Percentiles rank a stretch among this genome's conserved stretches.
Conservation (phyloP, 2,888 invertebrate genomes). For the Chymomyza fuscimana region DNA sequence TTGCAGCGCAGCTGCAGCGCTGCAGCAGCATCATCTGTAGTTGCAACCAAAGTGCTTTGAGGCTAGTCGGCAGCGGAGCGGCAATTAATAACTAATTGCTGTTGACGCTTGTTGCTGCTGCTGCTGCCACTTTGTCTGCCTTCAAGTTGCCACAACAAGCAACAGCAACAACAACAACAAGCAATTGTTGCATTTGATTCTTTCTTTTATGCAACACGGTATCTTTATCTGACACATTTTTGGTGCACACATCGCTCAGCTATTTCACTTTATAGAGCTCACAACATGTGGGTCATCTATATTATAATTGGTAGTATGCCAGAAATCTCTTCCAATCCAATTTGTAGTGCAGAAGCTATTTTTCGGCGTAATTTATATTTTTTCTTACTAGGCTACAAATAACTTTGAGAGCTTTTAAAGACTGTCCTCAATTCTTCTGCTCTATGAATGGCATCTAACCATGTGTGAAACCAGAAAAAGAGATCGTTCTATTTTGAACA, state of each 20-base stretch:
- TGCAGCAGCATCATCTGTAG: constrained; percentile 20
- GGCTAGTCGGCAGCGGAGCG: constrained; percentile 24
- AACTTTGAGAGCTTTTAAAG: no score
- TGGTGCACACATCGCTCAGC: neutral
- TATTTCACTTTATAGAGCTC: neutral
- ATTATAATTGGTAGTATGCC: no score
- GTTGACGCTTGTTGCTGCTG: constrained; percentile 36
- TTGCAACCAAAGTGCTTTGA: neutral
- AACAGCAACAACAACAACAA: constrained; percentile 28
- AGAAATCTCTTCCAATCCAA: no score
- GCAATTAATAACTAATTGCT: constrained; percentile 69
- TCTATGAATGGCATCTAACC: no score
- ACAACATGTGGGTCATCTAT: neutral
- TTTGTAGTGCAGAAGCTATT: no score
- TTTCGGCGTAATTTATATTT: no score
- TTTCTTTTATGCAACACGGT: constrained; percentile 38
- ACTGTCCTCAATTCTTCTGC: no score
- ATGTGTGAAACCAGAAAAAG: no score
- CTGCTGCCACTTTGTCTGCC: constrained; percentile 46
- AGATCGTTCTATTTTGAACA: no score
- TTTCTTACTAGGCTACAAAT: no score
- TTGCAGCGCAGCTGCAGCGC: constrained; percentile 28
- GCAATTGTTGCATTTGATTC: constrained; percentile 43
- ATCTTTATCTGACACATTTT: constrained; percentile 28
- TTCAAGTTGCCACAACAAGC: constrained; percentile 48